Conservation (phyloP, 2,797 vertebrate genomes). For the Tinamus major region DNA sequence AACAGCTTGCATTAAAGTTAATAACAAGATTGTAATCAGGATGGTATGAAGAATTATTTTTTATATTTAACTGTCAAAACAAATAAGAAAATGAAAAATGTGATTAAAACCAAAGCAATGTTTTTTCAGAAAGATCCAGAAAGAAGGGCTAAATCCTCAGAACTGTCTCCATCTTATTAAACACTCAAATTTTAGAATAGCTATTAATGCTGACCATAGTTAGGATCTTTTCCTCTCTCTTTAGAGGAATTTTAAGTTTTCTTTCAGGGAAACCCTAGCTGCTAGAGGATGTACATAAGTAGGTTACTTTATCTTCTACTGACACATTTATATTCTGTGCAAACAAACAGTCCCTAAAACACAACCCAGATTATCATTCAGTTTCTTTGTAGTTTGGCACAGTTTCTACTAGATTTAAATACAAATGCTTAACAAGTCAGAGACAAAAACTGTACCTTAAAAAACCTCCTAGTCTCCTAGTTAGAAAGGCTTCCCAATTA, state of each 20-base stretch:
- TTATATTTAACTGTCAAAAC: not conserved
- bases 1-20: not conserved
- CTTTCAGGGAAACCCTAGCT: not conserved
- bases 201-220: not conserved
- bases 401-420: not conserved
- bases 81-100: not conserved
- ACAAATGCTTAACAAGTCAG: not conserved
- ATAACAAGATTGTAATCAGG: not conserved
- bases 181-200: not conserved
- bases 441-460: not conserved
- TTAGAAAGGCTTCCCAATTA: not conserved
- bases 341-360: not conserved
- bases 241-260: not conserved
- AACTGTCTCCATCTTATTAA: not conserved
- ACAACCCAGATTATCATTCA: not conserved
- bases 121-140: not conserved
- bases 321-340: not conserved
- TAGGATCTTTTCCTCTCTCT: not conserved
- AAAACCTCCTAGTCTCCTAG: not conserved
- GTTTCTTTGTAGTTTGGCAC: not conserved
- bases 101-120: not conserved
- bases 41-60: not conserved
- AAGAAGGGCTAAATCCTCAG: not conserved
- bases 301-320: not conserved
- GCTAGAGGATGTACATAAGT: not conserved